Conservation (phyloP, 2,888 invertebrate species). For the Suillia variegata region DNA sequence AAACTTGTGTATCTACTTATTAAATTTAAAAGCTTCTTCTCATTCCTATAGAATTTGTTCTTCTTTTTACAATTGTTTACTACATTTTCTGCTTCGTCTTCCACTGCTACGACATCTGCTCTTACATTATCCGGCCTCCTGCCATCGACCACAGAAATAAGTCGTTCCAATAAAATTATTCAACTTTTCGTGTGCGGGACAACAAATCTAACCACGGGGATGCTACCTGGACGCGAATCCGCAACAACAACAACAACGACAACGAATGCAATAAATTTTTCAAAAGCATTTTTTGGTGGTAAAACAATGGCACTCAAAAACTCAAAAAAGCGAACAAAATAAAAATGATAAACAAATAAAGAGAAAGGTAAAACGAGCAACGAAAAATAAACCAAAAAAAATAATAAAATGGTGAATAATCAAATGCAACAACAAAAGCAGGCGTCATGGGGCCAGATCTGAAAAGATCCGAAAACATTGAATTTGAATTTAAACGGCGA, state of each 20-base stretch:
- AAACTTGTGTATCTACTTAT: no score
- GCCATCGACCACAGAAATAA: no score
- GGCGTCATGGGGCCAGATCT: not conserved
- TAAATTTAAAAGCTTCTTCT: no score
- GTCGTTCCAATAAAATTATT: not conserved
- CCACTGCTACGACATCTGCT: no score
- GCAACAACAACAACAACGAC: constrained; percentile 1
- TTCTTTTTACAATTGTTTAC: no score
- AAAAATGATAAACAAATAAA: constrained; percentile 6
- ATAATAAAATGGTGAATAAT: not conserved
- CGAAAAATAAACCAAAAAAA: not conserved
- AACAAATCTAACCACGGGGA: constrained; percentile 17
- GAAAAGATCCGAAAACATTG: not conserved
- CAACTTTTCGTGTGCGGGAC: no score
- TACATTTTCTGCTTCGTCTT: no score
- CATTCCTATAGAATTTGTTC: no score
- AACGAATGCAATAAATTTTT: constrained; percentile 23
- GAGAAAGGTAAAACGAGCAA: not conserved
- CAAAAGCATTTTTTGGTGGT: not conserved
- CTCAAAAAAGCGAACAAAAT: constrained; percentile 4
- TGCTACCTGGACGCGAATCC: not conserved
- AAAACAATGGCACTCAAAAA: not conserved
- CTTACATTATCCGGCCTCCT: no score
- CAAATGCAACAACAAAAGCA: not conserved
- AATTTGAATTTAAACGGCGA: constrained; percentile 15